Evolutionary conservation across 2,888 invertebrate species (phyloP), one percentile per base, ranked within the genome.

Genomic region (Zele albiditarsus): DNA sequence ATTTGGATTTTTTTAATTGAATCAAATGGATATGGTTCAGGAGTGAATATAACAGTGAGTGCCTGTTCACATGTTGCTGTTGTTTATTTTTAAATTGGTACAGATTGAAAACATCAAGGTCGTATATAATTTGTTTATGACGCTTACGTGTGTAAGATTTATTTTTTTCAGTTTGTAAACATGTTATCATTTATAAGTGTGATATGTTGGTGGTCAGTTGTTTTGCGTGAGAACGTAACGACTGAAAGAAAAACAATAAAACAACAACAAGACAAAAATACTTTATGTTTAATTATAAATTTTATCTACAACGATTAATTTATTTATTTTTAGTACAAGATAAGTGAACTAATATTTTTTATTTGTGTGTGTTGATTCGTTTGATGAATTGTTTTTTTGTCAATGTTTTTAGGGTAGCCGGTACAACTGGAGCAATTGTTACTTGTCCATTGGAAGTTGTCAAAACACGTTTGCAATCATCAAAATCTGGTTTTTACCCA

Each of bases 391-490:
- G 25, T 12, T 25, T 58, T 23, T 58, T 58, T 58, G 10, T 6
- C 25, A 0, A 16, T 68, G 2, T 53, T 31, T 58, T 31, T 90
- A 98, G 98, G 88, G 94, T 96, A 90, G 99, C 98, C 80, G 99
- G 99, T 79, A 99, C 98, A 71, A 95, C 96, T 65, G 98, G 98
- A 71, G 98, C 98, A 23, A 96, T 99, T 81, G 94, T 97, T 80
- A 99, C 99, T 86, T 98, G 98, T 90, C 99, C 99, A 14, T 91
- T 99, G 84, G 99, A 99, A 91, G 98, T 99, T 81, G 97, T 99
- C 63, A 99, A 99, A 91, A 98, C 98, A 14, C 93, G 99, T 33
- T 92, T 98, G 81, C 99, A 99, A 90, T 98, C 98, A 28, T 98
- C 98, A 6, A 93, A 94, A 80, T 95, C 94, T 68, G 90, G 91